Base-by-base conservation (phyloP, 2,797 vertebrate species). In the Galagoides demidoff region DNA sequence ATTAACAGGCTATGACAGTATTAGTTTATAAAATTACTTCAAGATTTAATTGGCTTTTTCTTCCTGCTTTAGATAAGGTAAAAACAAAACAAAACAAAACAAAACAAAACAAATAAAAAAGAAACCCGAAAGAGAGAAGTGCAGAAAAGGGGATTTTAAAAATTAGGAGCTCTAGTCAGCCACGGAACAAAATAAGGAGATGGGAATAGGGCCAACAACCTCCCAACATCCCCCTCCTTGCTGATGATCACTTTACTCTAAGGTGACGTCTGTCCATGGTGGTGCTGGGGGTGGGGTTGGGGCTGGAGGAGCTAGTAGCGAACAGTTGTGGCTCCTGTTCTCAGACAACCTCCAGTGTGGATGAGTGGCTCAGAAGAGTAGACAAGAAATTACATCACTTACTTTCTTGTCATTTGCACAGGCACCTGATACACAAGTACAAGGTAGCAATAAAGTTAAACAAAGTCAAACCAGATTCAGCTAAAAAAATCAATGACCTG, bases 401-500 rank as follows among this genome's bases (percentile, higher is more conserved):
- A 57, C n/a, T 71, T 79, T 76, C 85, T 37, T 77, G 17, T 12
- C 3, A 63, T 86, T 79, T 86, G 76, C 43, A 82, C 78, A 34
- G 43, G 20, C 17, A 81, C 66, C 34, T 43, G 76, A 90, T 25
- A 49, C 29, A 55, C 19, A 71, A 70, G 43, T 4, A 37, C 57
- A 84, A 23, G 29, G 17, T 10, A 57, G 27, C 4, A 76, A 22
- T 94, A 43, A 94, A 86, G 20, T 45, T 68, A 89, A 91, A 95
- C 39, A 90, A 70, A 89, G 29, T 45, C 1, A 74, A 13, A 49
- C 93, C 31, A 93, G 68, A 68, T 81, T 84, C 14, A 37, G 34
- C 19, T 57, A 7, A 70, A 96, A 96, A 96, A 93, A 87, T 45
- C 11, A 93, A 85, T 14, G 3, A 64, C 59, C 37, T 88, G 11